A percentile compares a stretch with the other conserved stretches of the same genome.
phyloP scores from a whole-genome alignment of 2,888 invertebrate species.

The Synergus laeviventris region DNA sequence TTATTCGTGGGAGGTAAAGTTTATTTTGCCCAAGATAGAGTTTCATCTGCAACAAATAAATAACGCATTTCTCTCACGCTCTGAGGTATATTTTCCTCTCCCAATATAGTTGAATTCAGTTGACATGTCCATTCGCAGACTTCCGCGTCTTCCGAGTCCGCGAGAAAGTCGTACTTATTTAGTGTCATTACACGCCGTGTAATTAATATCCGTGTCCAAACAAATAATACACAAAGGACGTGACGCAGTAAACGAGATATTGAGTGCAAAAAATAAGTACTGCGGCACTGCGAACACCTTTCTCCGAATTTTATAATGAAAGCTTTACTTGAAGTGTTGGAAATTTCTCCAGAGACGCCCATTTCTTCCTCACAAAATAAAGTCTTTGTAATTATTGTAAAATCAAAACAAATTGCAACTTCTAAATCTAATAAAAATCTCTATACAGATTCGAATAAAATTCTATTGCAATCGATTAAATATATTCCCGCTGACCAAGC shows the following conservation, averaged over 20 bases:
- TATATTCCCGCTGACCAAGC: not conserved
- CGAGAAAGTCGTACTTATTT: constrained; percentile 36
- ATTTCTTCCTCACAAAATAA: not conserved
- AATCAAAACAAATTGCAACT: not conserved
- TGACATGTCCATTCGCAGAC: not conserved
- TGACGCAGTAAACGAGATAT: constrained; percentile 32
- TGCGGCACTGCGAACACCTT: not conserved
- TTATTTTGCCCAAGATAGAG: constrained; percentile 23
- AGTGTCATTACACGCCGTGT: constrained; percentile 9
- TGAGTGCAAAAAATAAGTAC: constrained; percentile 3
- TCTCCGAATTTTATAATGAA: constrained; percentile 17
- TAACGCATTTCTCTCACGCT: constrained; percentile 14
- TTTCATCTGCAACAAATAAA: constrained; percentile 31
- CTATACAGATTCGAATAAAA: not conserved
- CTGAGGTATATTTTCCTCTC: not conserved
- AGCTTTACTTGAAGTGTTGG: not conserved
- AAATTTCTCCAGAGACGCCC: not conserved
- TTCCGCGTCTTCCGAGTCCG: not conserved
- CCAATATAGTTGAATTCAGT: constrained; percentile 17
- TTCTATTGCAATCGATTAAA: not conserved
- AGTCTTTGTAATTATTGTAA: not conserved
- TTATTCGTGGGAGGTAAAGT: constrained; percentile 35
- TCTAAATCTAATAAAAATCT: not conserved
- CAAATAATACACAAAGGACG: constrained; percentile 2
- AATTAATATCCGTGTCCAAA: constrained; percentile 23